Base-by-base conservation (phyloP, 2,113 vertebrate species). In the Gracilinanus agilis region DNA sequence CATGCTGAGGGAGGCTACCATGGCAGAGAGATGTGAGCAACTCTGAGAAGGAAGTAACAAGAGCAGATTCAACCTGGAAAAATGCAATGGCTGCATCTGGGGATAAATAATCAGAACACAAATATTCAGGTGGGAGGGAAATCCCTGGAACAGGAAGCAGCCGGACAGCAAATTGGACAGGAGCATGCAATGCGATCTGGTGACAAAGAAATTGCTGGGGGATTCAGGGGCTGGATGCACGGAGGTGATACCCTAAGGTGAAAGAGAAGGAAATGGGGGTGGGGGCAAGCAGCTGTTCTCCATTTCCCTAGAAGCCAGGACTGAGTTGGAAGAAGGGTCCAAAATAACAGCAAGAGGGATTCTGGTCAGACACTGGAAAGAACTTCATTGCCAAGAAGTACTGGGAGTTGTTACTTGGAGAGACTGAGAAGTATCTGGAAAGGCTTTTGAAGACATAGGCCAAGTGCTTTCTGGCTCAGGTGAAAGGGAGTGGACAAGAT, bases 71-170 rank as follows among this genome's bases (percentile, higher is more conserved):
- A 95, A 97, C 97, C 97, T 97, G 97, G 96, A 97, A 98, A 97
- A 95, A 96, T 97, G 95, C 0, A 44, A 90, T 95, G 44, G 24
- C 58, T 93, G 96, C 95, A 96, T 97, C 97, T 96, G 97, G 97
- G 97, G 97, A 97, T 94, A 94, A 98, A 97, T 97, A 96, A 98
- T 94, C 97, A 95, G 94, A 97, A 97, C 95, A 96, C 97, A 97
- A 97, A 98, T 96, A 89, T 93, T 97, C 96, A 96, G 96, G 97
- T 96, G 97, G 97, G 97, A 96, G 95, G 94, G 94, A 95, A 95
- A 94, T 93, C 95, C 90, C 96, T 96, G 96, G 97, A 97, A 97
- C 95, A 93, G 97, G 97, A 96, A 95, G 96, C 93, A 11, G 95
- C 96, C 97, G 94, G 97, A 96, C 97, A 91, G 93, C 96, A 93